These are phyloP conservation scores for Monoplex corrugatus DNA, from an alignment of 2,888 invertebrate species.

Conservation along the genomic window DNA sequence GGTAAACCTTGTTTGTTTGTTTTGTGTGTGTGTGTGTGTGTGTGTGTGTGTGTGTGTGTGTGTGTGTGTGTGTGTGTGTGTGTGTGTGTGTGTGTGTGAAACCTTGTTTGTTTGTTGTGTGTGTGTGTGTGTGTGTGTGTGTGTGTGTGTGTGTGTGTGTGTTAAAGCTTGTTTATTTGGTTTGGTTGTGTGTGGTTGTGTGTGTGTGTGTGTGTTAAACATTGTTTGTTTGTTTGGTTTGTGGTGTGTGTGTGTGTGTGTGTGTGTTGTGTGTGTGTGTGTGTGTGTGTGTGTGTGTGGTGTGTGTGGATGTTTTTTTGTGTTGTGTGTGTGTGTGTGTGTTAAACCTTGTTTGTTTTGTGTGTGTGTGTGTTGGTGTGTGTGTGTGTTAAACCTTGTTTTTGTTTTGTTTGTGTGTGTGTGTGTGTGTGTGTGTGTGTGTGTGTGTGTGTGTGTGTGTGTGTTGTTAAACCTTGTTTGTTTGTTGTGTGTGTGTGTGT, in stretches of 20 bases:
- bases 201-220: background rate
- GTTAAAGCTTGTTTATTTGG: too few species aligned
- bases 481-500: too few species aligned
- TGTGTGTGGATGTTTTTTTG: background rate
- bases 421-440: conserved; percentile 19
- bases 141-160: background rate
- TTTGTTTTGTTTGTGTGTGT: background rate
- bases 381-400: background rate
- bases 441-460: conserved; percentile 4
- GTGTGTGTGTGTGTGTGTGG: background rate
- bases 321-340: background rate
- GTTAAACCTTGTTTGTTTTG: background rate
- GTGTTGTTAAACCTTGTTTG: too few species aligned
- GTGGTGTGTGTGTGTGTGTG: background rate
- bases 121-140: background rate
- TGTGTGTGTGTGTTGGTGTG: conserved; percentile 8
- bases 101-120: too few species aligned
- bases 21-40: conserved; percentile 7
- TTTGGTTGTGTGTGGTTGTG: background rate
- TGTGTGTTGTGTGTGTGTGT: conserved; percentile 20
- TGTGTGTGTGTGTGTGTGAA: background rate
- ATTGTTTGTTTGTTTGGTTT: background rate
- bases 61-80: conserved; percentile 13
- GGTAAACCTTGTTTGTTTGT: background rate
- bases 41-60: conserved; percentile 1